Evolutionary conservation across 2,888 invertebrate species (phyloP).

Genomic region (Drosophila macrospina): DNA sequence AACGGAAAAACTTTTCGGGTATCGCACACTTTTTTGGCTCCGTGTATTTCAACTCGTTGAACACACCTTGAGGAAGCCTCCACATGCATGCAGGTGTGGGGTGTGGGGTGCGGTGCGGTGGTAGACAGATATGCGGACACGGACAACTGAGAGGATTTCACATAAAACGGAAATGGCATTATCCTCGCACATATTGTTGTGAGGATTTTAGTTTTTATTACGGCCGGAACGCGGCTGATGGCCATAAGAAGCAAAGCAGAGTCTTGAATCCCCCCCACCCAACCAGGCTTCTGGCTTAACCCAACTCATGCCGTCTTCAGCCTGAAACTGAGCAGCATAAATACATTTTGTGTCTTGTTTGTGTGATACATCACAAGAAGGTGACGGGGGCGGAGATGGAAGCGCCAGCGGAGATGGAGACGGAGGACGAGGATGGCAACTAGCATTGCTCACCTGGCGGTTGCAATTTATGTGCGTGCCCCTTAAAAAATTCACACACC

Average conservation of each 20-base stretch:
- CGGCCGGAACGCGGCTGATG: slow-evolving; percentile 70
- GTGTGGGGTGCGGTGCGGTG: slow-evolving; percentile 8
- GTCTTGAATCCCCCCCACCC: slow-evolving; percentile 32
- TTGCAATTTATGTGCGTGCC: slow-evolving; percentile 76
- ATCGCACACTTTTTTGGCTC: slow-evolving; percentile 65
- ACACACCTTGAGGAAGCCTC: slow-evolving; percentile 64
- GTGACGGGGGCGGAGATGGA: neutral
- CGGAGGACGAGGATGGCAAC: slow-evolving; percentile 15
- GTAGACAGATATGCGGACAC: slow-evolving; percentile 55
- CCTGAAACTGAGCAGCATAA: slow-evolving; percentile 56
- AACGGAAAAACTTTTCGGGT: slow-evolving; percentile 59
- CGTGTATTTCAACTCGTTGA: slow-evolving; percentile 64
- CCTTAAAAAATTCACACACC: slow-evolving; percentile 64
- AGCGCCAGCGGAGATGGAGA: neutral
- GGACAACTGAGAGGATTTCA: slow-evolving; percentile 76
- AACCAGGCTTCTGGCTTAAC: neutral
- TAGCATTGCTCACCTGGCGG: slow-evolving; percentile 66
- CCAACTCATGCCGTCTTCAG: neutral
- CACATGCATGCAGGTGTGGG: slow-evolving; percentile 7
- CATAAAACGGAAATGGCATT: slow-evolving; percentile 82
- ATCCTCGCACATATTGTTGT: slow-evolving; percentile 82
- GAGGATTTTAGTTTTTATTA: slow-evolving; percentile 82
- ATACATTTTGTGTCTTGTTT: slow-evolving; percentile 77
- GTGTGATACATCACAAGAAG: slow-evolving; percentile 73
- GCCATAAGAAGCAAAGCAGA: slow-evolving; percentile 61